Conservation (phyloP, 1,140 invertebrate genomes). For the Ephestia elutella region DNA sequence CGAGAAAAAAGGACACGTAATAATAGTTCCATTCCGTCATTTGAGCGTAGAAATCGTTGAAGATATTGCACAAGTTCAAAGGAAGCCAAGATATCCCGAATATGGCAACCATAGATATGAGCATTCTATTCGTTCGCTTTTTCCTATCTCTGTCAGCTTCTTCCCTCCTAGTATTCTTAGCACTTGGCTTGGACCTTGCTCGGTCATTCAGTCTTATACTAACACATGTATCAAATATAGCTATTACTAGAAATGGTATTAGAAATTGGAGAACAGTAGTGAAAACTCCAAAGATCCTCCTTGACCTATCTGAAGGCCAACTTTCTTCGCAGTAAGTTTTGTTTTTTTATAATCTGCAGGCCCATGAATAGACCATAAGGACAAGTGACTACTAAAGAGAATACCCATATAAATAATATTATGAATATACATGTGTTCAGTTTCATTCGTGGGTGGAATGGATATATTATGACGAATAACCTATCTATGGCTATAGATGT, state of each 20-base stretch:
- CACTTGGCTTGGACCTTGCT: conserved; percentile 84
- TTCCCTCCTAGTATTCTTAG: conserved; percentile 85
- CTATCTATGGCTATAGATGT: conserved; percentile 97
- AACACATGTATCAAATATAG: conserved; percentile 94
- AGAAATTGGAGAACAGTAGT: conserved; percentile 95
- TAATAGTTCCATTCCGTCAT: conserved; percentile 88
- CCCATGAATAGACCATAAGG: conserved; percentile 94
- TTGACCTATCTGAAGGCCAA: conserved; percentile 88
- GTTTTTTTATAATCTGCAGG: conserved; percentile 55
- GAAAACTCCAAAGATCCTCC: conserved; percentile 87
- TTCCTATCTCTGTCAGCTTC: conserved; percentile 84
- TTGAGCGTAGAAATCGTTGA: conserved; percentile 86
- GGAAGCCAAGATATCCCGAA: conserved; percentile 98
- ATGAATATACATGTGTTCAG: conserved; percentile 86
- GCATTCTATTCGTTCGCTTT: conserved; percentile 91
- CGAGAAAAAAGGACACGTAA: conserved; percentile 88
- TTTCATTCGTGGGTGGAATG: conserved; percentile 94
- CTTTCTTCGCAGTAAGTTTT: conserved; percentile 87
- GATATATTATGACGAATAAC: conserved; percentile 97
- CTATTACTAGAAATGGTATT: conserved; percentile 94
- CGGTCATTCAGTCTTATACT: conserved; percentile 90
- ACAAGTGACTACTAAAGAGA: conserved; percentile 89
- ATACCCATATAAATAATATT: conserved; percentile 92
- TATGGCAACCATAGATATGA: conserved; percentile 97
- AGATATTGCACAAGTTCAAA: conserved; percentile 90